Evolutionary conservation across 2,797 vertebrate genomes (phyloP), one percentile per base, ranked within the genome.

Genomic region (Cossypha dichroa): DNA sequence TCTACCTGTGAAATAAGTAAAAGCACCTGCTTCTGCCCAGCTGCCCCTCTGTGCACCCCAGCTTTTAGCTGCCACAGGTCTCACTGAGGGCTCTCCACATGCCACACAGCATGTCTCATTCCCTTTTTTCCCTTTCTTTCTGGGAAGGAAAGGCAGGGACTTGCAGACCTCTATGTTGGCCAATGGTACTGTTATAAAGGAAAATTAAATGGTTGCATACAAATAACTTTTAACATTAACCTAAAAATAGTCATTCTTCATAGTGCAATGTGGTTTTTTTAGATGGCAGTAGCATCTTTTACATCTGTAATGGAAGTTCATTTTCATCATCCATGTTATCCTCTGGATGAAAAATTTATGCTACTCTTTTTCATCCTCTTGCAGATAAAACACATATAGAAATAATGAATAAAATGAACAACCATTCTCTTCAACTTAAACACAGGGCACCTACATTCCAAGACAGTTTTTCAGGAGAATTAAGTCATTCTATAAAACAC

Each of bases 11-110:
- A 67, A 60, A 60, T 17, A 28, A 25, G 31, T 10, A 58, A 74
- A 56, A 60, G 26, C 58, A 36, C 5, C 4, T 31, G 16, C 6
- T 72, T 34, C 17, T 23, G 31, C 31, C 54, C 33, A 31, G 38
- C 33, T 1, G 1, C 20, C 7, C 6, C 51, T 64, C 25, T 62
- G 78, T 10, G 20, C 19, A 17, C 10, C 18, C 25, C 0, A 0
- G 59, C 33, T 45, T 31, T 6, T n/a, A 26, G 43, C 74, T 62
- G 43, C 43, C 48, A 34, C 58, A 13, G 28, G 25, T 20, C 41
- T 48, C 26, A 28, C 19, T 2, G 2, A 16, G 11, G 7, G 5
- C 15, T 67, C 51, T 45, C 40, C 11, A 5, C 2, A 43, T n/a
- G 4, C 45, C 43, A 10, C 14, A 6, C 59, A 69, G 15, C 11